phyloP scores from a whole-genome alignment of 1,140 invertebrate genomes.

The Melipona quadrifasciata region DNA sequence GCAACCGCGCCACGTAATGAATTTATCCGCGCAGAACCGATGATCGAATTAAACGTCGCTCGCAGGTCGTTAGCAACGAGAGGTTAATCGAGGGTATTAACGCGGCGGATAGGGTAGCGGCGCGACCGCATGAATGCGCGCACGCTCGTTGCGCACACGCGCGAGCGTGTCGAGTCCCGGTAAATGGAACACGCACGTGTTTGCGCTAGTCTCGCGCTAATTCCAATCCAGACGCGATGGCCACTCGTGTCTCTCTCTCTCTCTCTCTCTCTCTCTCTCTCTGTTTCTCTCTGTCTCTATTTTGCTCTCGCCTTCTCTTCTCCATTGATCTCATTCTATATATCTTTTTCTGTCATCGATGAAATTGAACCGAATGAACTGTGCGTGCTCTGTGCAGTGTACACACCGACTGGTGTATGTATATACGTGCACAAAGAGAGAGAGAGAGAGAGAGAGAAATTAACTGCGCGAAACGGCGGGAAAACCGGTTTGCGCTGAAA shows the following conservation, averaged over 20 bases:
- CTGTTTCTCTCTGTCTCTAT: too few relatives aligned
- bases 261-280: background rate
- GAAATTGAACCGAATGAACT: background rate
- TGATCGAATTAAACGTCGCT: constrained; percentile 47
- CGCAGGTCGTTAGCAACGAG: constrained; percentile 37
- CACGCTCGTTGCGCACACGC: constrained; percentile 11
- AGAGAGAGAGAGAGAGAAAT: too few relatives aligned
- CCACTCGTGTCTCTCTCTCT: too few relatives aligned
- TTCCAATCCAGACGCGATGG: constrained; percentile 18
- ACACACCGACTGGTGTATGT: too few relatives aligned
- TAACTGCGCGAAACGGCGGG: background rate
- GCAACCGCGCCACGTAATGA: background rate
- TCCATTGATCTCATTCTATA: too few relatives aligned
- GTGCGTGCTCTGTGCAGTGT: background rate
- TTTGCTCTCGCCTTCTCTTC: too few relatives aligned
- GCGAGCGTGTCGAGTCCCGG: constrained; percentile 28
- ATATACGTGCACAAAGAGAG: too few relatives aligned
- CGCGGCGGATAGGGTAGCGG: background rate
- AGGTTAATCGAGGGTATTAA: constrained; percentile 47
- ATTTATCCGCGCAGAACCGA: constrained; percentile 40
- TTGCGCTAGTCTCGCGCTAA: constrained; percentile 42
- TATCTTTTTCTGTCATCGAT: too few relatives aligned
- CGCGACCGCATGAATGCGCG: background rate
- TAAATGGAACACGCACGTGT: constrained; percentile 52
- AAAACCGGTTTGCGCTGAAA: constrained; percentile 30